Base-by-base conservation (phyloP, 2,797 vertebrate genomes). In the Pipistrellus nathusii region DNA sequence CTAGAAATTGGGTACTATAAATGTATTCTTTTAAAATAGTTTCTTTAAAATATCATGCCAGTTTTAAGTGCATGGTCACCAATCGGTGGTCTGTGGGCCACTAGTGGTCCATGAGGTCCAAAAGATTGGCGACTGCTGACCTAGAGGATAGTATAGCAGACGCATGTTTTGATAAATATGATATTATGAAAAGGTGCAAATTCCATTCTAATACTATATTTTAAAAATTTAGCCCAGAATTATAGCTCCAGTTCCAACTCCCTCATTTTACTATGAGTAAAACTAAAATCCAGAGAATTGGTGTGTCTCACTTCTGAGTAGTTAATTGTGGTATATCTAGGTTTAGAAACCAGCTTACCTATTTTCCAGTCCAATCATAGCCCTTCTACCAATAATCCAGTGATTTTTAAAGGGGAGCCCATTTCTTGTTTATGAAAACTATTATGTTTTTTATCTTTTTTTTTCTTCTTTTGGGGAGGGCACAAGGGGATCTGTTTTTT, bases 371-470 rank as follows among this genome's bases (percentile, higher is more conserved):
- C 21, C 15, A 66, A 11, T 68, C 48, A 62, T 85, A 88, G 4
- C 78, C 20, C 44, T 93, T 86, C 48, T 95, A n/a, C 21, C 20
- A 55, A 2, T 76, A 94, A 72, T 46, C 9, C 20, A 53, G n/a
- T 78, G 55, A 69, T 75, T 96, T 94, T 92, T 82, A 72, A 84
- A 88, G 53, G 27, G 62, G 23, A 85, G 14, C 48, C 20, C 4
- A 35, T 94, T 86, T 93, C 30, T 93, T 64, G 0, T 85, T 96
- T 85, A 72, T 55, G 51, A 86, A 94, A 80, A 38, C 35, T 89
- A 9, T 59, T 88, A 18, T 2, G 20, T 81, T 93, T 95, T 93
- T 9, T 44, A 44, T 44, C 44, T 44, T 44, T 9, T 44, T 44
- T 44, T 44, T 44, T 44, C 44, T 44, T 44, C 10, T 44, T 44